phyloP scores from a whole-genome alignment of 2,888 invertebrate species.

The Synanthedon vespiformis region DNA sequence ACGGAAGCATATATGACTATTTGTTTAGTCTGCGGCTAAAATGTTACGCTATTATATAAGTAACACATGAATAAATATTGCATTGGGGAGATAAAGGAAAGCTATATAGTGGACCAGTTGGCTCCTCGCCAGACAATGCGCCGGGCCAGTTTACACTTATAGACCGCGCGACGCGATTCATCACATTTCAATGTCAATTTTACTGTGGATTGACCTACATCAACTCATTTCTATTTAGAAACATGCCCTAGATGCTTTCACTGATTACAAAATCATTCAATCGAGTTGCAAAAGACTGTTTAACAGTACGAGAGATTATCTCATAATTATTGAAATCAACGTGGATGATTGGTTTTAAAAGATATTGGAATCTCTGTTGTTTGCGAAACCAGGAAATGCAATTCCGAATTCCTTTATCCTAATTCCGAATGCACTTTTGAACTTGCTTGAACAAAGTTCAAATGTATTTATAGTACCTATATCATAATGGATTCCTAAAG shows the following conservation, averaged over 20 bases:
- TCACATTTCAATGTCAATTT: constrained; percentile 52
- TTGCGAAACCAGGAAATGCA: no score
- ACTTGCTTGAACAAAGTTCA: no score
- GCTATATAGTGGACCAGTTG: constrained; percentile 31
- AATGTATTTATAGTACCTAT: no score
- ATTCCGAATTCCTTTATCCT: no score
- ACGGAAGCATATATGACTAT: no score
- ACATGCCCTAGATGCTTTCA: neutral
- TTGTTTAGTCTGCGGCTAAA: neutral
- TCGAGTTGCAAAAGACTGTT: no score
- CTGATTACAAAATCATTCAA: neutral
- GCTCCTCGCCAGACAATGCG: constrained; percentile 29
- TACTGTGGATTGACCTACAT: constrained; percentile 30
- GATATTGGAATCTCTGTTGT: no score
- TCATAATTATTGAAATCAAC: no score
- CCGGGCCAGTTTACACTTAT: constrained; percentile 20
- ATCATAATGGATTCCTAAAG: no score
- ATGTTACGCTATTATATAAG: neutral
- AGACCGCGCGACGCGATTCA: constrained; percentile 29
- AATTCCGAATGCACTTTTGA: no score
- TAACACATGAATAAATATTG: neutral
- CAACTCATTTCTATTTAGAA: neutral
- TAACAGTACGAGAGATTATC: no score
- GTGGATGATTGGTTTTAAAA: no score
- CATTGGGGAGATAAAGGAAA: neutral